A percentile compares a stretch with the other conserved stretches of the same genome.
Evolutionary conservation across 2,113 vertebrate species (phyloP).

Genomic region (Carettochelys insculpta): DNA sequence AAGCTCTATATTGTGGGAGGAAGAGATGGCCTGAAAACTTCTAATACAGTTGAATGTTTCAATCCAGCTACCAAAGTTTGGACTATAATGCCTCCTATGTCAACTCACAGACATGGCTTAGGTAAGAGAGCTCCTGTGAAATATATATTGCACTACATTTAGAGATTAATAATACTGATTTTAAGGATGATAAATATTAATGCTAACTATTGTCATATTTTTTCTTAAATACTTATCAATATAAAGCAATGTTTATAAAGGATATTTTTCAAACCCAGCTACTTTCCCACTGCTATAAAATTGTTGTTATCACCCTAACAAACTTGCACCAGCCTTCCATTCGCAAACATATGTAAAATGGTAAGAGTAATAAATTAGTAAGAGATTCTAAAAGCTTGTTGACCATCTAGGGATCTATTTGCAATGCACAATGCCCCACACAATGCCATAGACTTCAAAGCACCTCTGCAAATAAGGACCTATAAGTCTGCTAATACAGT

Average conservation of each 20-base stretch:
- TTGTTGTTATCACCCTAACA: neutral
- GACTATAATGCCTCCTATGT: slow-evolving; percentile 97
- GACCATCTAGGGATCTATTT: neutral
- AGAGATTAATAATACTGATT: neutral
- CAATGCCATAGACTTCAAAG: neutral
- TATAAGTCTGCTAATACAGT: too few relatives aligned
- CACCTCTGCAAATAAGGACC: neutral
- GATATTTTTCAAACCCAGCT: neutral
- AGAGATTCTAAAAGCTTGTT: rapidly evolving
- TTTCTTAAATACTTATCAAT: neutral
- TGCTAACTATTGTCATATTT: rapidly evolving
- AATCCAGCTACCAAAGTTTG: slow-evolving; percentile 90
- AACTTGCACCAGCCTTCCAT: neutral
- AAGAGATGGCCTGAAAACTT: slow-evolving; percentile 94
- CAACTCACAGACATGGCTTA: slow-evolving; percentile 94
- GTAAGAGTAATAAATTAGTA: neutral
- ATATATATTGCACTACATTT: neutral
- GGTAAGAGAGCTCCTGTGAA: slow-evolving; percentile 75
- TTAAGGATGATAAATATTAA: neutral
- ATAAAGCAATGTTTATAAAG: rapidly evolving
- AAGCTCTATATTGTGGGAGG: slow-evolving; percentile 96
- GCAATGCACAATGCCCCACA: neutral
- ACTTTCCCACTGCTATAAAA: neutral
- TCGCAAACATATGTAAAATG: neutral
- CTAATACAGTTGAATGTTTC: slow-evolving; percentile 96